Evolutionary conservation across 2,888 invertebrate genomes (phyloP).

Genomic region (Temnothorax unifasciatus): DNA sequence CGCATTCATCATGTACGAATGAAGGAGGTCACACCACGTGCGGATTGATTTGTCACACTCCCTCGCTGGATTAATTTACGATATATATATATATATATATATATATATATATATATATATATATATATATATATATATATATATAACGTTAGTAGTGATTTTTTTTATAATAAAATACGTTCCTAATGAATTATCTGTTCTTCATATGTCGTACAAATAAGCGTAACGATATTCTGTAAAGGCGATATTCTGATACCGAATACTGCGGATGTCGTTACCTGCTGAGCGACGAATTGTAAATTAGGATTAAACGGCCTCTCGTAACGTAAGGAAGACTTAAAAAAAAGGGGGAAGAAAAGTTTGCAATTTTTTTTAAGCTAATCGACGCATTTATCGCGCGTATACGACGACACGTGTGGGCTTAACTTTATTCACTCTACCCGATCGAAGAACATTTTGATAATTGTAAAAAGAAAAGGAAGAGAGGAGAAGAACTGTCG

Average conservation of each 20-base stretch:
- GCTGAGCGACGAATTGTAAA: constrained; percentile 42
- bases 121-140: constrained; percentile 39
- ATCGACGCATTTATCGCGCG: constrained; percentile 4
- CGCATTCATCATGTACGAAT: constrained; percentile 31
- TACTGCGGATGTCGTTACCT: constrained; percentile 37
- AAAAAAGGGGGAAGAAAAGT: constrained; percentile 37
- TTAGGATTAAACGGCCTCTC: constrained; percentile 65
- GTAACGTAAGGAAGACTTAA: constrained; percentile 62
- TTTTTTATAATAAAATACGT: constrained; percentile 76
- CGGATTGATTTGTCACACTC: constrained; percentile 72
- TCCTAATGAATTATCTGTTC: constrained; percentile 77
- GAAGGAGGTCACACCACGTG: constrained; percentile 57
- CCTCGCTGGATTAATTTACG: constrained; percentile 47
- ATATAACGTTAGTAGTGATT: constrained; percentile 71
- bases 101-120: constrained; percentile 50
- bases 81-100: constrained; percentile 48
- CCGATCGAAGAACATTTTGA: constrained; percentile 18
- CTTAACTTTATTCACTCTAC: not conserved
- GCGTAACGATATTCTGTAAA: constrained; percentile 64
- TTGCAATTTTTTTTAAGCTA: constrained; percentile 37
- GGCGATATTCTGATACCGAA: constrained; percentile 35
- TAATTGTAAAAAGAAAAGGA: constrained; percentile 2
- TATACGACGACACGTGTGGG: constrained; percentile 9
- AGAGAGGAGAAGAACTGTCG: not conserved
- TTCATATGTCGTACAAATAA: constrained; percentile 71